Conservation (phyloP, 2,113 vertebrate genomes). For the Solea senegalensis region DNA sequence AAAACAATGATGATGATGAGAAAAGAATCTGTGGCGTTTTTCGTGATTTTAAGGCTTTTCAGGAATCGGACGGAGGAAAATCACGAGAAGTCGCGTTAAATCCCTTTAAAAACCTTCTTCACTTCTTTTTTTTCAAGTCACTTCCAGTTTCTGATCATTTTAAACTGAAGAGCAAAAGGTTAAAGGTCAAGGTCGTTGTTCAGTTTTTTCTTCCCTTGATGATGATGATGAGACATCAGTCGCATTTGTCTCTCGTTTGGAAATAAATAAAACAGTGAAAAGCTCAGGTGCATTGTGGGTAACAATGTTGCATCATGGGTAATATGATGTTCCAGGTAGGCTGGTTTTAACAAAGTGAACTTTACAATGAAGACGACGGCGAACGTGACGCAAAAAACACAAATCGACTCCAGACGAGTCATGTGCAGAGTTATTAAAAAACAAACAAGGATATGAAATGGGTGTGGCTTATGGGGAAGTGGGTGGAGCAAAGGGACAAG, state of each 20-base stretch:
- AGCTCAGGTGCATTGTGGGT: not conserved
- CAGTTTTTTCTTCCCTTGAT: not conserved
- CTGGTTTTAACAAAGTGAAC: not conserved
- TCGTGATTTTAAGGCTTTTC: not conserved
- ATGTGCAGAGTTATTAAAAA: not conserved
- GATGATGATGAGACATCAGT: no score
- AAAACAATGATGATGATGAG: not conserved
- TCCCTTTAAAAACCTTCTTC: constrained; percentile 10
- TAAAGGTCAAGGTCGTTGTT: no score
- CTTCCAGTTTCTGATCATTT: constrained; percentile 47
- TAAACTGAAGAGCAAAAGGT: constrained; percentile 26
- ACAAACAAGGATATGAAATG: not conserved
- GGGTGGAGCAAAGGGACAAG: constrained; percentile 1
- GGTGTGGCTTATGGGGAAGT: not conserved
- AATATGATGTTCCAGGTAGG: not conserved
- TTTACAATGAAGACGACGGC: not conserved
- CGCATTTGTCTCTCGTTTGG: no score
- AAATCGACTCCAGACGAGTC: constrained; percentile 5
- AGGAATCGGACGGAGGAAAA: not conserved
- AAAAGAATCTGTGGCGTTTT: not conserved
- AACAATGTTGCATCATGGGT: not conserved
- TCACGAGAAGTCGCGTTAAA: not conserved
- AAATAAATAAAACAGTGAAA: not conserved
- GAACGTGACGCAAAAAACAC: not conserved
- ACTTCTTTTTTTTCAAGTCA: constrained; percentile 40